Percentiles rank a stretch among this genome's conserved stretches.
Conservation (phyloP, 2,888 invertebrate species). For the Adelognathus sp. region DNA sequence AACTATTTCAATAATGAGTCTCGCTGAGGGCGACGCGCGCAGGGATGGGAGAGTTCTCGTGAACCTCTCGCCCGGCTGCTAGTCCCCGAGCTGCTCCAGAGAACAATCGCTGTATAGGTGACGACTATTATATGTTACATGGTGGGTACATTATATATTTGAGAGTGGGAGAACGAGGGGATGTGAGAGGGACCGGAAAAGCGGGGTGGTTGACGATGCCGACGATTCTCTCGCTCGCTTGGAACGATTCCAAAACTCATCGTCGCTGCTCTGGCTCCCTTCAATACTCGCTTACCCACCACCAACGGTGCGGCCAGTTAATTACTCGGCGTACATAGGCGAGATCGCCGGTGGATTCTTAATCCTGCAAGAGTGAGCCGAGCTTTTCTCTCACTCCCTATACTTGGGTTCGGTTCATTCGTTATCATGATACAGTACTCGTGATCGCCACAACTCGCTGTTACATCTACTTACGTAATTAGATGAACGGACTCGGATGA, state of each 20-base stretch:
- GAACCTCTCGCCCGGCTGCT: background rate
- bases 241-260: slow-evolving; percentile 68
- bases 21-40: background rate
- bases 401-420: slow-evolving; percentile 6
- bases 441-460: background rate
- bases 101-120: slow-evolving; percentile 10
- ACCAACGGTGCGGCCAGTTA: slow-evolving; percentile 60
- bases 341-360: background rate
- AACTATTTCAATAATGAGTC: slow-evolving; percentile 61
- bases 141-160: background rate
- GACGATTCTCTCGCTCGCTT: slow-evolving; percentile 40
- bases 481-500: background rate
- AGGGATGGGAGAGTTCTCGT: background rate
- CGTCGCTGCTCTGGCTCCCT: slow-evolving; percentile 45
- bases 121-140: background rate
- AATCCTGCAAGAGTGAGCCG: slow-evolving; percentile 21
- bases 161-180: background rate
- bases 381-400: background rate
- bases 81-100: background rate
- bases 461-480: slow-evolving; percentile 1
- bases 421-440: slow-evolving; percentile 8
- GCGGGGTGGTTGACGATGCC: slow-evolving; percentile 18
- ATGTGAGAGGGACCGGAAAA: background rate
- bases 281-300: slow-evolving; percentile 21
- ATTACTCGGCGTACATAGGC: slow-evolving; percentile 65